phyloP scores from a whole-genome alignment of 2,888 invertebrate genomes.

The Himalopsyche tibetana region DNA sequence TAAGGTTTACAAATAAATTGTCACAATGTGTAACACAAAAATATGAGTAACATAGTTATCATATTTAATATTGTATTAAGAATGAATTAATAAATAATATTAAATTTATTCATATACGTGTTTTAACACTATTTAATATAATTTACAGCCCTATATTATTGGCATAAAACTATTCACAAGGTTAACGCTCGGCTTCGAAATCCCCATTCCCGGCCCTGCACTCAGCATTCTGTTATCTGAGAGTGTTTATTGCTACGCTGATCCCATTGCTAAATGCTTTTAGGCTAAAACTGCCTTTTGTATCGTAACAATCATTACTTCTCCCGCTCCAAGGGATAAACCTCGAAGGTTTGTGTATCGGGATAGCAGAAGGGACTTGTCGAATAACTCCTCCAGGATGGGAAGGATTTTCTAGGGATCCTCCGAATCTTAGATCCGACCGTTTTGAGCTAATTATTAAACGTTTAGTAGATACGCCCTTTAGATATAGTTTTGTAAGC shows the following conservation, averaged over 20 bases:
- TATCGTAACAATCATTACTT: conserved; percentile 34
- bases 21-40: no score
- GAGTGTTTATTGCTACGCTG: conserved; percentile 66
- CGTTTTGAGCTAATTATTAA: conserved; percentile 55
- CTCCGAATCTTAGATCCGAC: conserved; percentile 44
- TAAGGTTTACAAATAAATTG: no score
- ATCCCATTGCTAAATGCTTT: conserved; percentile 66
- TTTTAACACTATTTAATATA: no score
- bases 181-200: neutral
- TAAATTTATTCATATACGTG: no score
- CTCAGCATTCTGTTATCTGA: conserved; percentile 62
- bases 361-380: conserved; percentile 13
- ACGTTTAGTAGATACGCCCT: conserved; percentile 42
- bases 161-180: conserved; percentile 15
- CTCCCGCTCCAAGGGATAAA: conserved; percentile 39
- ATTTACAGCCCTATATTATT: neutral
- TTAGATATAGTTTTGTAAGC: conserved; percentile 18
- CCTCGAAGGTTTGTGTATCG: conserved; percentile 32
- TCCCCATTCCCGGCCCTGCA: neutral
- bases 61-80: no score
- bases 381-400: conserved; percentile 35
- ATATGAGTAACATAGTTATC: no score
- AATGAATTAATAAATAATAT: no score
- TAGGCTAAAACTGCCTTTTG: conserved; percentile 65
- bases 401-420: conserved; percentile 44